phyloP scores from a whole-genome alignment of 2,888 invertebrate species.

The Glyphotaelius pellucidus region DNA sequence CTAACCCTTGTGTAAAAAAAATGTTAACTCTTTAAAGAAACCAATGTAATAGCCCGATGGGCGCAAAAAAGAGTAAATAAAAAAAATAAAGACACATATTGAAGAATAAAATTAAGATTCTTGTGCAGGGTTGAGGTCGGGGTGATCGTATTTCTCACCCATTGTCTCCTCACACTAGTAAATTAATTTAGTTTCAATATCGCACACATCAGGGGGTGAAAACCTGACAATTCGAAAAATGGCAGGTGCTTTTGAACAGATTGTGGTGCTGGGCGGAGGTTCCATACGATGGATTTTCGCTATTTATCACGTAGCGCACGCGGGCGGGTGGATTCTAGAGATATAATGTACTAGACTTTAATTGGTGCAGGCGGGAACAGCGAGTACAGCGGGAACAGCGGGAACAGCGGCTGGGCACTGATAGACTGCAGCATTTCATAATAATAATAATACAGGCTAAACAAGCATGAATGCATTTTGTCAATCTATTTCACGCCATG shows the following conservation, averaged over 20 bases:
- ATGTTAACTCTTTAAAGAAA: too few species aligned
- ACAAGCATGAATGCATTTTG: conserved; percentile 14
- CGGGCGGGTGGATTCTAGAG: not conserved
- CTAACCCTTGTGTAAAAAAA: too few species aligned
- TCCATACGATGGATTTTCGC: not conserved
- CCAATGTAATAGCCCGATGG: too few species aligned
- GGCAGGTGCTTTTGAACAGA: not conserved
- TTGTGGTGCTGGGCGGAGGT: not conserved
- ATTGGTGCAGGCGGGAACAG: not conserved
- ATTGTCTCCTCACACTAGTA: not conserved
- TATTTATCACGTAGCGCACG: not conserved
- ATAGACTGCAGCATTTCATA: not conserved
- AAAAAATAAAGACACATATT: too few species aligned
- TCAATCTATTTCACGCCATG: conserved; percentile 14
- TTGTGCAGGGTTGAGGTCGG: too few species aligned
- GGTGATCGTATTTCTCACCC: not conserved
- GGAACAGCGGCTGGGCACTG: conserved; percentile 2
- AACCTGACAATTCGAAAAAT: not conserved
- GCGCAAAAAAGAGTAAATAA: too few species aligned
- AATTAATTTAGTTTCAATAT: not conserved
- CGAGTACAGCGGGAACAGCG: not conserved
- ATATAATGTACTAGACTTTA: not conserved
- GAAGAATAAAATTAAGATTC: too few species aligned
- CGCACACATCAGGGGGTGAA: not conserved
- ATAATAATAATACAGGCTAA: not conserved